Conservation (phyloP, 2,797 vertebrate genomes). For the Glossophaga mutica region DNA sequence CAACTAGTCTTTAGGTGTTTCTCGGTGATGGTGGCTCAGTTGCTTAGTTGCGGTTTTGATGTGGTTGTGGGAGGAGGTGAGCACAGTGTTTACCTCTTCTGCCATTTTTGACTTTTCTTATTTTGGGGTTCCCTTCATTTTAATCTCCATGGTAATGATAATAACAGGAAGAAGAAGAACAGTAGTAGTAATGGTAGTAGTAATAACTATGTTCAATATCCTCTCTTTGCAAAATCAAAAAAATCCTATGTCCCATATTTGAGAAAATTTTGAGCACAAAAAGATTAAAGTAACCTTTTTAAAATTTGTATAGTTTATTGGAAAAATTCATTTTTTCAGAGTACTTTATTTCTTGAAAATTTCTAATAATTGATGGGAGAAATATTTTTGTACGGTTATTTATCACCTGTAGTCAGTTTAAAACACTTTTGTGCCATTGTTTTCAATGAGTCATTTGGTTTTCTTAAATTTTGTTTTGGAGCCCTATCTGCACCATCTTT, state of each 20-base stretch:
- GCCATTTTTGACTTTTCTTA: background rate
- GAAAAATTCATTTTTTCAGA: background rate
- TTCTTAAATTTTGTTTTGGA: background rate
- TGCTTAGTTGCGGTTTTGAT: background rate
- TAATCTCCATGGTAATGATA: background rate
- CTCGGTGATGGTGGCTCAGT: background rate
- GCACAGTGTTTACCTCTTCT: background rate
- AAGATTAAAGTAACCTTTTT: background rate
- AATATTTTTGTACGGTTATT: background rate
- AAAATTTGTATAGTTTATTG: background rate
- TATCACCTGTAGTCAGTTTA: background rate
- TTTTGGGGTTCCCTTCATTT: background rate
- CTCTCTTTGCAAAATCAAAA: background rate
- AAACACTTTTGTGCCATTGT: background rate
- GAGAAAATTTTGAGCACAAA: background rate
- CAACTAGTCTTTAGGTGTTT: background rate
- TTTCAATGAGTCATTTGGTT: background rate
- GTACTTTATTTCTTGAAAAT: background rate
- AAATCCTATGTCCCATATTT: background rate
- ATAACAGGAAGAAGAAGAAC: background rate
- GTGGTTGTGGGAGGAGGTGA: background rate
- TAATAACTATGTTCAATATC: background rate
- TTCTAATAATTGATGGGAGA: background rate
- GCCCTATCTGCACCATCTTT: background rate
- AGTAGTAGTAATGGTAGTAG: background rate